Evolutionary conservation across 1,140 invertebrate species (phyloP), one percentile per base, ranked within the genome.

Genomic region (Rhagoletis zephyria): DNA sequence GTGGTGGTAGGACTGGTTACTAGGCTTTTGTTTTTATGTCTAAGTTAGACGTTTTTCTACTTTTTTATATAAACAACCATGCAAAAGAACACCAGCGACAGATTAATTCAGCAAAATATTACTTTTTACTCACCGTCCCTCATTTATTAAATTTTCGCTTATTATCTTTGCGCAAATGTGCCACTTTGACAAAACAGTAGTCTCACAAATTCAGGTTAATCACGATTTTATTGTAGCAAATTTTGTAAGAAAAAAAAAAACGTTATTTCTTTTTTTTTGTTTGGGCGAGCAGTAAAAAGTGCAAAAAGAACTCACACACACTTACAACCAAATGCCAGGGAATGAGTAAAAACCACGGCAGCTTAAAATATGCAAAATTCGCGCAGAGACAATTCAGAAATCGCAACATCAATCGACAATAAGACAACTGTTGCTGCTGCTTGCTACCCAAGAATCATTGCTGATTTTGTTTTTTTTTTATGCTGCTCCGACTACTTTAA

Each of bases 221-320:
- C 67, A 74, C 67, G 67, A 74, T 16, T 74, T 74, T 74, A 48
- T 74, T 74, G 67, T 74, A 74, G 42, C 67, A 74, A 45, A 74
- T 74, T 74, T 45, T 74, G 40, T 16, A 48, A 74, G 14, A 74
- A 3, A 42, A 42, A 42, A 42, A 12, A n/a, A 12, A 12, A 42
- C 30, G 14, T 42, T 30, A 30, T 30, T 30, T 30, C 30, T 30
- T 30, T 30, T 30, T 30, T 74, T 0, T 74, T 48, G n/a, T 5
- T 16, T 74, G 67, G 40, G 45, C 6, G 45, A 61, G 60, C 0
- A 51, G 10, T 30, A 30, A 10, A 64, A 74, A 45, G 19, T 6
- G 63, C 5, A 63, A 63, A 63, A 16, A 63, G 12, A 30, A 30
- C 1, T 30, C 61, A 67, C 1, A 67, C 1, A 10, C 5, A 1